These are phyloP conservation scores for Atta texana DNA, from an alignment of 1,140 invertebrate species.

Conservation along the genomic window DNA sequence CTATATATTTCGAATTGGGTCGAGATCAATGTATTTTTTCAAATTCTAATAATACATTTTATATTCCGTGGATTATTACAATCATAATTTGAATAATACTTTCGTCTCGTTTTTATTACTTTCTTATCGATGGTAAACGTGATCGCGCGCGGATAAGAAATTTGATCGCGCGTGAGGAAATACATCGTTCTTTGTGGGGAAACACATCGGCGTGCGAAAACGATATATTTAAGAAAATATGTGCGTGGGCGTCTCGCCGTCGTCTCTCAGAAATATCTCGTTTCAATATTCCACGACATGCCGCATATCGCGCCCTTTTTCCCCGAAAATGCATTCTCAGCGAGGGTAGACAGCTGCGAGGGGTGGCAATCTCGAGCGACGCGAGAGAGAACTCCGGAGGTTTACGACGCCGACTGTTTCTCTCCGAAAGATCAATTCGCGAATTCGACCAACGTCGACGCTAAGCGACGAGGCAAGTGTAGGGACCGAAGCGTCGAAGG, in stretches of 20 bases:
- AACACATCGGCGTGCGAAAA: not conserved
- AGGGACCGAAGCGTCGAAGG: conserved; percentile 35
- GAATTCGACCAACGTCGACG: conserved; percentile 61
- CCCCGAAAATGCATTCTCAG: conserved; percentile 49
- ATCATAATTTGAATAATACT: conserved; percentile 29
- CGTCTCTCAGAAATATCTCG: conserved; percentile 34
- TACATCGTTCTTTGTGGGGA: not conserved
- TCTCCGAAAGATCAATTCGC: conserved; percentile 65
- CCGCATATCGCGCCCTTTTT: conserved; percentile 34
- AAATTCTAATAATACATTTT: conserved; percentile 7
- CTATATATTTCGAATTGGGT: not conserved
- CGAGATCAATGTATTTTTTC: conserved; percentile 6
- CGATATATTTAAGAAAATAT: conserved; percentile 37
- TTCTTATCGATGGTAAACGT: not conserved
- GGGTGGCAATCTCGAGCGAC: conserved; percentile 60
- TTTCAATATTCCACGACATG: conserved; percentile 36
- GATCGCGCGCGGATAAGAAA: conserved; percentile 21
- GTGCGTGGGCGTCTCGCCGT: conserved; percentile 2
- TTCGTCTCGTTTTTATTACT: not conserved
- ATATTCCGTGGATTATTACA: not conserved
- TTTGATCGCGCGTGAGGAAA: not conserved
- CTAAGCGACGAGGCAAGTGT: not conserved
- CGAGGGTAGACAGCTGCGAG: conserved; percentile 35
- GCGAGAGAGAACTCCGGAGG: conserved; percentile 4
- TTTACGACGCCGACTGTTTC: conserved; percentile 61